These are phyloP conservation scores for Drepanosiphum platanoidis DNA, from an alignment of 2,888 invertebrate species.

Conservation along the genomic window DNA sequence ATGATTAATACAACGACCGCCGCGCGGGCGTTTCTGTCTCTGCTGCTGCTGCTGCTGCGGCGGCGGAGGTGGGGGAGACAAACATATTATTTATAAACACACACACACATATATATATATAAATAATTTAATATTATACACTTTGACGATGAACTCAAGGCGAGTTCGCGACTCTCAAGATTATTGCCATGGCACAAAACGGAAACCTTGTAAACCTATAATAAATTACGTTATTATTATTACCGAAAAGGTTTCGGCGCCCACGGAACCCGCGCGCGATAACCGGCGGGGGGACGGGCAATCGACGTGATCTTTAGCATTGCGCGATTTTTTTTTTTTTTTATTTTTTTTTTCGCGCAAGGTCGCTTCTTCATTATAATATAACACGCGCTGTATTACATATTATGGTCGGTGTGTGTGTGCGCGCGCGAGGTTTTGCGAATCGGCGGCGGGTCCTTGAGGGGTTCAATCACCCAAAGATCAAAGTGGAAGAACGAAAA, in stretches of 20 bases:
- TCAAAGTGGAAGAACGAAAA: conserved; percentile 3
- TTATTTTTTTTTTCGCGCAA: conserved; percentile 31
- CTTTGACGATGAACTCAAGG: conserved; percentile 43
- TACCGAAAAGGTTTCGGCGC: conserved; percentile 50
- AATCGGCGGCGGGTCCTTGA: conserved; percentile 60
- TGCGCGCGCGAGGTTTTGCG: too few relatives aligned
- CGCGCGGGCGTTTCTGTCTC: neutral
- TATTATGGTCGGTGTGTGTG: too few relatives aligned
- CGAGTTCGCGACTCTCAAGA: conserved; percentile 37
- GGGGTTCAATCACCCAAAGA: conserved; percentile 53
- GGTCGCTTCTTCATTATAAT: conserved; percentile 56
- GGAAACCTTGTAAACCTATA: conserved; percentile 42
- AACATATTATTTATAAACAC: neutral
- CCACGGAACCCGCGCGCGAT: neutral
- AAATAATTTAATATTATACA: neutral
- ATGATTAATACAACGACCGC: conserved; percentile 33
- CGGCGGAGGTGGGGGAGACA: neutral
- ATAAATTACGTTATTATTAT: conserved; percentile 38
- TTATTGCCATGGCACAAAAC: conserved; percentile 37
- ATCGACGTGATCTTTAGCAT: conserved; percentile 43
- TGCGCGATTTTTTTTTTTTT: conserved; percentile 1
- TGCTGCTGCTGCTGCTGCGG: too few relatives aligned
- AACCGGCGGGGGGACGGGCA: neutral
- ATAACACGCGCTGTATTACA: neutral
- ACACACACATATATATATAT: neutral